phyloP scores from a whole-genome alignment of 2,888 invertebrate genomes.

The Tiliacea citrago region DNA sequence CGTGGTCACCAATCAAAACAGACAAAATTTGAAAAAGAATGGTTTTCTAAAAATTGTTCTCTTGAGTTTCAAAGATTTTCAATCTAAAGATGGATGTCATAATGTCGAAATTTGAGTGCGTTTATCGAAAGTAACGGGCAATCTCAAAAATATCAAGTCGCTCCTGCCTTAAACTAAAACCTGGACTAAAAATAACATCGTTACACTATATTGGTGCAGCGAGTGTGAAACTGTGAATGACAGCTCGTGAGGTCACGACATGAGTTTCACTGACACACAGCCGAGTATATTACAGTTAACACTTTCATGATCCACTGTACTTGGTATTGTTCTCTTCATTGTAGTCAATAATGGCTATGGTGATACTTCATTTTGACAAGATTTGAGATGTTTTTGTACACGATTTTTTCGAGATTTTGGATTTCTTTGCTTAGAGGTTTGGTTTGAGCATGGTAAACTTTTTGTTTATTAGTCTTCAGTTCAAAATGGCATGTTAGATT shows the following conservation, averaged over 20 bases:
- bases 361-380: neutral
- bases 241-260: conserved; percentile 74
- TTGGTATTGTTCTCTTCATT: conserved; percentile 2
- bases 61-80: too few relatives aligned
- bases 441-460: too few relatives aligned
- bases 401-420: neutral
- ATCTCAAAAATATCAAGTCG: neutral
- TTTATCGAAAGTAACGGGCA: neutral
- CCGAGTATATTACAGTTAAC: conserved; percentile 32
- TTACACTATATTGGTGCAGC: conserved; percentile 67
- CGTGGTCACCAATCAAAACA: neutral
- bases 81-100: too few relatives aligned
- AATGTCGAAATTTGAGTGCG: neutral
- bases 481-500: too few relatives aligned
- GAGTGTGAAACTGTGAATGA: conserved; percentile 74
- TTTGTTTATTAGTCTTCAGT: too few relatives aligned
- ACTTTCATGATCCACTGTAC: conserved; percentile 46
- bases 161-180: conserved; percentile 35
- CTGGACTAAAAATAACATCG: conserved; percentile 68
- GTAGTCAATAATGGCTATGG: neutral
- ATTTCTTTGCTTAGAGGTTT: too few relatives aligned
- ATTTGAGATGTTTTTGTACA: too few relatives aligned
- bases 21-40: neutral
- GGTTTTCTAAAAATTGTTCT: too few relatives aligned
- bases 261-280: conserved; percentile 60